phyloP scores from a whole-genome alignment of 2,113 vertebrate species.

The Pituophis catenifer region DNA sequence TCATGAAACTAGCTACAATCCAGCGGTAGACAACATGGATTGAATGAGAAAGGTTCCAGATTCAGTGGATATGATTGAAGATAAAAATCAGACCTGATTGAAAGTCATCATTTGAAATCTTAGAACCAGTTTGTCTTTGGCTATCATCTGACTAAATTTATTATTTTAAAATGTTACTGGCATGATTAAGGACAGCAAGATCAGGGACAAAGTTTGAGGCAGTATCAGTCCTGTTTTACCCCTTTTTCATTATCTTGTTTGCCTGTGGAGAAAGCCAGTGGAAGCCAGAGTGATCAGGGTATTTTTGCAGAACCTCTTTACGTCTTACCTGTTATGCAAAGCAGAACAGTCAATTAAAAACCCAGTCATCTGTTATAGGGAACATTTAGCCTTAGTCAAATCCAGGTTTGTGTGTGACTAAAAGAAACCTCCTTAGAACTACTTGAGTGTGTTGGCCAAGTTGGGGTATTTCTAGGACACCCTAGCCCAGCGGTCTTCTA shows the following conservation, averaged over 20 bases:
- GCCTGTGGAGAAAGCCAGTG: background rate
- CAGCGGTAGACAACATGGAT: background rate
- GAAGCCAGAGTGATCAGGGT: background rate
- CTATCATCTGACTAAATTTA: background rate
- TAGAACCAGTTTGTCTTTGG: background rate
- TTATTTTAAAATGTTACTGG: background rate
- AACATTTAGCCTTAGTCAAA: background rate
- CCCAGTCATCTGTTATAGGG: background rate
- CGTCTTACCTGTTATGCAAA: background rate
- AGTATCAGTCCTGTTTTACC: background rate
- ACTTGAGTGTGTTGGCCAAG: background rate
- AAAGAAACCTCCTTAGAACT: background rate
- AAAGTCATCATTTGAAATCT: background rate
- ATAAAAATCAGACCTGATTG: background rate
- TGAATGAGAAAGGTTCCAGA: background rate
- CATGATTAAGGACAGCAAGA: background rate
- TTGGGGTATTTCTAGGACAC: background rate
- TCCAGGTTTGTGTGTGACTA: background rate
- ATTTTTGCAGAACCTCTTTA: background rate
- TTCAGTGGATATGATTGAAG: background rate
- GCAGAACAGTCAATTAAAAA: background rate
- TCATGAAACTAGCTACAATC: background rate
- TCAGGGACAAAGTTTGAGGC: background rate
- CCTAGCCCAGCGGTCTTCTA: background rate
- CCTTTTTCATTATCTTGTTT: background rate